Base-by-base conservation (phyloP, 2,888 invertebrate species). In the Philereme transversata region DNA sequence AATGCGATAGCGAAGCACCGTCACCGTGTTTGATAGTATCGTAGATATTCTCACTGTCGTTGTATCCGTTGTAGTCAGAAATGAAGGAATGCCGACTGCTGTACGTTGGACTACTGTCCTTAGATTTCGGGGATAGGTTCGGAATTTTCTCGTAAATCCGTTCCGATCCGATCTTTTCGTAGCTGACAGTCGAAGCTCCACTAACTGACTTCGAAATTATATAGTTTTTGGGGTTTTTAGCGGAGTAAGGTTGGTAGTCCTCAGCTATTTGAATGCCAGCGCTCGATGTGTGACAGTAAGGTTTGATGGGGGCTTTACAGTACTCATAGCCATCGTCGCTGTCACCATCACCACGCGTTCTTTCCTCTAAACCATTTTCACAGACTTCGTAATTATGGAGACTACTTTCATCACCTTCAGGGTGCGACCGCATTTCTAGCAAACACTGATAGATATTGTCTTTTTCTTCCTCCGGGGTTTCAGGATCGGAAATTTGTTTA, bases 1-100 rank as follows among this genome's bases (percentile, higher is more conserved):
- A 93, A 74, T 94, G 93, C 0, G 94, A 93, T 22, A 93, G 75
- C 0, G 93, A 92, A 1, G 78, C 79, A 0, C 82, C 88, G 57
- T 94, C 93, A 1, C 83, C 81, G 48, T 93, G 93, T 72, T 94
- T 94, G 62, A 94, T 94, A 0, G 94, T 94, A 65, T 94, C 94
- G 70, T 95, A 94, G 65, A 95, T 94, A 70, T 94, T 94, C 67
- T 94, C 94, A 22, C 86, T 90, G 41, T 91, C 92, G 65, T 88
- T 91, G 70, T 92, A 91, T 1, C 81, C 82, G 0, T 82, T 83
- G 67, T 88, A 90, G 60, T 91, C 91, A 0, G 88, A 88, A 41
- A 84, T 79, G 59, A 86, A 83, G 0, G 90, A 91, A 75, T 90
- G 84, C 38, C 90, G 79, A 60, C 83, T 85, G 67, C 87, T 87